phyloP scores from a whole-genome alignment of 2,113 vertebrate genomes.

The Ahaetulla prasina region DNA sequence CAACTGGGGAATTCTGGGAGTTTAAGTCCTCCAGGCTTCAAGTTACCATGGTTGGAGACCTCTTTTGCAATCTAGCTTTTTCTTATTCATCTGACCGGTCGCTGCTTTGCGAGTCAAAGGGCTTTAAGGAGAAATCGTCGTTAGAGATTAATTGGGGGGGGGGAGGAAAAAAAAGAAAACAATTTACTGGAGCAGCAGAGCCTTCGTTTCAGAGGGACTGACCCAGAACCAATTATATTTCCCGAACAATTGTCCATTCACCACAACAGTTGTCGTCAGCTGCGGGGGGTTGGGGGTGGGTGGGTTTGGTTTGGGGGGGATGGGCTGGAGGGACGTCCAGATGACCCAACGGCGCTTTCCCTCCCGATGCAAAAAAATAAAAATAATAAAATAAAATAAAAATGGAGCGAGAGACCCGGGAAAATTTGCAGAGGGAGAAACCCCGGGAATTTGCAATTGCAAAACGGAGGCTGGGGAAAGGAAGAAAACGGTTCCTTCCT shows the following conservation, averaged over 20 bases:
- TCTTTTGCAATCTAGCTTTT: constrained; percentile 41
- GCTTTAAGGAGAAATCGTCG: constrained; percentile 76
- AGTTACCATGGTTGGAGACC: no score
- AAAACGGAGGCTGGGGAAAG: no score
- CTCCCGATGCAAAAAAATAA: no score
- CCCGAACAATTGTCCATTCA: constrained; percentile 80
- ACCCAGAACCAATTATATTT: constrained; percentile 85
- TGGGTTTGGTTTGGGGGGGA: no score
- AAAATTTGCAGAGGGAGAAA: no score
- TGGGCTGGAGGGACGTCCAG: no score
- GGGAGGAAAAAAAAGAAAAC: constrained; percentile 43
- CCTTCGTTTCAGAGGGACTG: constrained; percentile 74
- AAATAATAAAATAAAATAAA: no score
- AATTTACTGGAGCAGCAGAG: constrained; percentile 75
- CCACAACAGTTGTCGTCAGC: constrained; percentile 70
- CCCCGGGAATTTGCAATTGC: no score
- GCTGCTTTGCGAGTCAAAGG: constrained; percentile 52
- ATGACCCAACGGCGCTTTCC: no score
- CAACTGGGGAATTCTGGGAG: no score
- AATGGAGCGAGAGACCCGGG: no score
- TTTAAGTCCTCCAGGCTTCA: no score
- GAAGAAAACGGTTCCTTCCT: constrained; percentile 1
- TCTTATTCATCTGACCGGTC: constrained; percentile 33
- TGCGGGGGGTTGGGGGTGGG: constrained; percentile 41
- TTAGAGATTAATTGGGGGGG: constrained; percentile 77